phyloP scores from a whole-genome alignment of 2,888 invertebrate genomes.

The Eilema sororculum region DNA sequence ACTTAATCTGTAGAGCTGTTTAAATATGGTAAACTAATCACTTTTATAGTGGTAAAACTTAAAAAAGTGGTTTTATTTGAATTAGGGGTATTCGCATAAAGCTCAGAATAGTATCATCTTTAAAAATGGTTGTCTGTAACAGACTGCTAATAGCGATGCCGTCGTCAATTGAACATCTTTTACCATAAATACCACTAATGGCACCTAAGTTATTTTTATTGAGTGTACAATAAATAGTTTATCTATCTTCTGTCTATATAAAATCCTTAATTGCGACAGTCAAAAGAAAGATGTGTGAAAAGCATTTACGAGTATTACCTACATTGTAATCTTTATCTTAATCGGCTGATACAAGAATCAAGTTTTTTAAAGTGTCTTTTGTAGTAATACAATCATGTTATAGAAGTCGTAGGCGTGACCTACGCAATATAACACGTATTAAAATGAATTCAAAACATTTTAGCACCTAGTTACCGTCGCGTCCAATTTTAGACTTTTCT shows the following conservation, averaged over 20 bases:
- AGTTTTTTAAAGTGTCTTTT: neutral
- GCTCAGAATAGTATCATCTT: too few relatives aligned
- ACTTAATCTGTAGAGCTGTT: too few relatives aligned
- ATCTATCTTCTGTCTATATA: neutral
- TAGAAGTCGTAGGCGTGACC: constrained; percentile 10
- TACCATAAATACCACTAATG: neutral
- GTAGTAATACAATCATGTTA: neutral
- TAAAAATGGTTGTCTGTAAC: too few relatives aligned
- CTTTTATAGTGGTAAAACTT: too few relatives aligned
- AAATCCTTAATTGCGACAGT: neutral
- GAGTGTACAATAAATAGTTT: neutral
- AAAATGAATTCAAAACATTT: constrained; percentile 28
- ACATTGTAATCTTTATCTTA: neutral
- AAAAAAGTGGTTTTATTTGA: too few relatives aligned
- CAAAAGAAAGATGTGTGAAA: neutral
- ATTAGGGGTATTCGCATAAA: too few relatives aligned
- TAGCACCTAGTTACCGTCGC: constrained; percentile 34
- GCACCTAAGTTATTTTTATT: neutral
- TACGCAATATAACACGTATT: constrained; percentile 18
- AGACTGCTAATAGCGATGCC: neutral
- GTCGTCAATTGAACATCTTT: neutral
- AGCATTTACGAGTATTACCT: neutral
- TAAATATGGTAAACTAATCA: too few relatives aligned
- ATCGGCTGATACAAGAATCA: neutral
- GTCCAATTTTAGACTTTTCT: constrained; percentile 55